phyloP scores from a whole-genome alignment of 2,113 vertebrate genomes.

The Entomyzon cyanotis region DNA sequence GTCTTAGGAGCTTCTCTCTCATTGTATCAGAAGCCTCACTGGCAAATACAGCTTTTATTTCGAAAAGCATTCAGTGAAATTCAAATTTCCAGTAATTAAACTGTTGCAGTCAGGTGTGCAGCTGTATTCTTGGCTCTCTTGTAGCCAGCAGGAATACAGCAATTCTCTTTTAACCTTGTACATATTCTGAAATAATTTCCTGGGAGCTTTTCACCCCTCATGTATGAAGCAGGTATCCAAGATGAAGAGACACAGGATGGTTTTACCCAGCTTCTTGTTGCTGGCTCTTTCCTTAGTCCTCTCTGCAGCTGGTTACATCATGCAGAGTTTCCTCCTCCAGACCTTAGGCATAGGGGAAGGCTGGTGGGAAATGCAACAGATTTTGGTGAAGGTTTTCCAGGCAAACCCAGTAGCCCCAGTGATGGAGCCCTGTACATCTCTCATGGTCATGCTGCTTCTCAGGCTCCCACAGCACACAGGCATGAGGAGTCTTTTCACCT shows the following conservation, averaged over 20 bases:
- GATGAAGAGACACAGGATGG: background rate
- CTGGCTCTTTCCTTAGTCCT: background rate
- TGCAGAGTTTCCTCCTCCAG: background rate
- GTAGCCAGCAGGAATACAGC: background rate
- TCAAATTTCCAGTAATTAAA: background rate
- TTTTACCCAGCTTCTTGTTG: background rate
- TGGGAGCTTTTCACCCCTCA: background rate
- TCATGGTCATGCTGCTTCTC: rapidly evolving
- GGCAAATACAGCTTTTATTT: background rate
- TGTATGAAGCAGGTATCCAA: background rate
- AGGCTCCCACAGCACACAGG: background rate
- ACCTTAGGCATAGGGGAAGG: background rate
- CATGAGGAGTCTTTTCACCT: background rate
- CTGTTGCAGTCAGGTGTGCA: background rate
- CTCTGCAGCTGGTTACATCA: rapidly evolving
- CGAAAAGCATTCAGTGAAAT: background rate
- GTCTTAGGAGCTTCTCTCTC: background rate
- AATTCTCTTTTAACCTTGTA: background rate
- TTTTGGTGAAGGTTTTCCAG: background rate
- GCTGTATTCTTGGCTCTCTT: background rate
- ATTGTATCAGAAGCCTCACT: background rate
- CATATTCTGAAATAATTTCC: background rate
- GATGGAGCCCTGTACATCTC: rapidly evolving
- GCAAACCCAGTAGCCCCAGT: background rate
- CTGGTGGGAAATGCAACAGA: background rate